Percentiles rank a stretch among this genome's conserved stretches.
Conservation (phyloP, 2,797 vertebrate species). For the Poecilia gillii region DNA sequence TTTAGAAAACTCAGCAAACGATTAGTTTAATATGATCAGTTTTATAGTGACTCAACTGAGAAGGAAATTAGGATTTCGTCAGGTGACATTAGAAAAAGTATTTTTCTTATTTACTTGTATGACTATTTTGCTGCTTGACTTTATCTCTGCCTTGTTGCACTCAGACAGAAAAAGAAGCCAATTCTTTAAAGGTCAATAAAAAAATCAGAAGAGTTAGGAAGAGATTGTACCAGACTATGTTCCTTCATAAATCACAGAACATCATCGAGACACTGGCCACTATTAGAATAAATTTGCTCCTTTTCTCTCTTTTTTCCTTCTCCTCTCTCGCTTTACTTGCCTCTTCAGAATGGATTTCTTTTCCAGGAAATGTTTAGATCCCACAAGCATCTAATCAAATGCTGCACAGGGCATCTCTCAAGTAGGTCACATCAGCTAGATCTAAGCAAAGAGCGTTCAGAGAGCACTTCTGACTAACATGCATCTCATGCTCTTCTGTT, state of each 20-base stretch:
- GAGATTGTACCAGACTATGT: conserved; percentile 42
- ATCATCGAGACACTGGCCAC: conserved; percentile 45
- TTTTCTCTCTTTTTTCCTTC: conserved; percentile 41
- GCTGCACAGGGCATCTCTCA: conserved; percentile 35
- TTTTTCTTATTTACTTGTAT: conserved; percentile 36
- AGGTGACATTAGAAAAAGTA: conserved; percentile 11
- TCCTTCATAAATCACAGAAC: conserved; percentile 59
- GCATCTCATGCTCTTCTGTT: neutral
- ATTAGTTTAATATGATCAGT: conserved; percentile 15
- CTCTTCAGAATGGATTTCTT: conserved; percentile 51
- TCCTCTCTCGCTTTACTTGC: conserved; percentile 53
- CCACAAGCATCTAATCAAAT: conserved; percentile 55
- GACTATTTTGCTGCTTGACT: conserved; percentile 14
- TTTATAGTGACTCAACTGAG: conserved; percentile 3
- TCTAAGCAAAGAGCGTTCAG: conserved; percentile 27
- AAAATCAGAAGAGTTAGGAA: conserved; percentile 36
- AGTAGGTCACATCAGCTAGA: conserved; percentile 52
- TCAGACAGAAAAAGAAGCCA: conserved; percentile 29
- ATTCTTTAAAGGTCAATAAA: conserved; percentile 60
- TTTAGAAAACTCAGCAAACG: conserved; percentile 15
- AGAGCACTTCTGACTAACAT: conserved; percentile 32
- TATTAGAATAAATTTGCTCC: conserved; percentile 63
- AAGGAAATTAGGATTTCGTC: neutral
- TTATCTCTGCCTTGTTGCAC: conserved; percentile 22
- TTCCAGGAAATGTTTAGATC: conserved; percentile 49